Evolutionary conservation across 2,113 vertebrate species (phyloP), one percentile per base, ranked within the genome.

Genomic region (Castor canadensis): DNA sequence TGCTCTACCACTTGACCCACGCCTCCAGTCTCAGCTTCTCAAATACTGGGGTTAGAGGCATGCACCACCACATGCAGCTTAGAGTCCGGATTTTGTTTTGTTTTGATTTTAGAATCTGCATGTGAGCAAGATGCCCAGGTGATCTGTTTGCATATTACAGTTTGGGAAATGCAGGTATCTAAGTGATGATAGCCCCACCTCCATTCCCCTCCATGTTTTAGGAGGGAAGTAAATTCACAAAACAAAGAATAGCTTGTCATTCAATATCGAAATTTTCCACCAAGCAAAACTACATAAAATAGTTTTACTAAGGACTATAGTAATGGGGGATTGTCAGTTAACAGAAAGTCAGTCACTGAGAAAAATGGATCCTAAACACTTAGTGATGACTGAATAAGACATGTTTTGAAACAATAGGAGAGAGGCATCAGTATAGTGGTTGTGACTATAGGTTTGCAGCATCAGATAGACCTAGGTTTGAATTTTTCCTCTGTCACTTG

Each of bases 221-320:
- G 76, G 56, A 84, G 45, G 15, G 35, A 54, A 83, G 75, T 69
- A 93, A 94, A 82, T 76, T 87, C 81, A 52, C 5, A 80, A 38
- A 67, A 38, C 40, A 84, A 45, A 92, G 49, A 89, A 79, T 54
- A 45, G 35, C 20, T 87, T 9, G 30, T 54, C 69, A 73, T 93
- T 95, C 38, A 77, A 64, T 95, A 79, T 79, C 49, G 62, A 95
- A n/a, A 75, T 67, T 73, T 75, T 82, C 75, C n/a, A 93, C 56
- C 49, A 95, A 89, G 45, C 7, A 89, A 80, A 94, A 73, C 82
- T 49, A 75, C 35, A 62, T 75, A 10, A 77, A 67, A 67, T 66
- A 24, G 95, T 79, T 97, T 96, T 87, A 58, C n/a, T 83, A 60
- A 90, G 66, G 85, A 95, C 45, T 22, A 9, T 73, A n/a, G 35